Evolutionary conservation across 2,113 vertebrate genomes (phyloP), one percentile per base, ranked within the genome.

Genomic region (Pelodiscus sinensis): DNA sequence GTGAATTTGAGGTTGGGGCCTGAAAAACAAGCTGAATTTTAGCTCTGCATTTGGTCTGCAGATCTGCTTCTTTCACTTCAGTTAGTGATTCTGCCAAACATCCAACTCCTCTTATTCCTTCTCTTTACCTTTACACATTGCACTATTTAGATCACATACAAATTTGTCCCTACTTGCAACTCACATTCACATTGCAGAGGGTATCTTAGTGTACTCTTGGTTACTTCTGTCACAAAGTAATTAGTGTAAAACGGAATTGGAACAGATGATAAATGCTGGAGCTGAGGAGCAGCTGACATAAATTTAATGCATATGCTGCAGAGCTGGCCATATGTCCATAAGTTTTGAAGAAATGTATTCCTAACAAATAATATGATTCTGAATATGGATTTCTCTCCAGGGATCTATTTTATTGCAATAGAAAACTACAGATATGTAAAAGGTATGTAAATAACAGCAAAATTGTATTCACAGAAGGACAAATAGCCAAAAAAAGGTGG

Each of bases 171-270:
- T 78, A 12, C 0, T 6, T 75, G 24, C 50, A 77, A 50, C 73
- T 77, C 38, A 50, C 38, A 77, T 84, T 9, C 2, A 78, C n/a
- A 15, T 84, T 13, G 22, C 38, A 50, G 73, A 50, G 11, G 13
- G 38, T 44, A n/a, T 15, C 29, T 57, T 62, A 0, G 0, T 44
- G 27, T 4, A 19, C 2, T 84, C 78, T 7, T 5, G n/a, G 44
- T 80, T 82, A 81, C 0, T 2, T 82, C 84, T 79, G 71, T 68
- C 68, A 16, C 52, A 90, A 27, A 22, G 82, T 54, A 86, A 80
- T 56, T 25, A 81, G 2, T 2, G 16, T 4, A 35, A 90, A 93
- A 82, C 8, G 2, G 27, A 91, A 84, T 10, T 12, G 15, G 50
- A 90, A 79, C 9, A 77, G 4, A 50, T 0, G 10, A 95, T 56